phyloP scores from a whole-genome alignment of 1,140 invertebrate genomes.

The Philopotamus ludificatus region DNA sequence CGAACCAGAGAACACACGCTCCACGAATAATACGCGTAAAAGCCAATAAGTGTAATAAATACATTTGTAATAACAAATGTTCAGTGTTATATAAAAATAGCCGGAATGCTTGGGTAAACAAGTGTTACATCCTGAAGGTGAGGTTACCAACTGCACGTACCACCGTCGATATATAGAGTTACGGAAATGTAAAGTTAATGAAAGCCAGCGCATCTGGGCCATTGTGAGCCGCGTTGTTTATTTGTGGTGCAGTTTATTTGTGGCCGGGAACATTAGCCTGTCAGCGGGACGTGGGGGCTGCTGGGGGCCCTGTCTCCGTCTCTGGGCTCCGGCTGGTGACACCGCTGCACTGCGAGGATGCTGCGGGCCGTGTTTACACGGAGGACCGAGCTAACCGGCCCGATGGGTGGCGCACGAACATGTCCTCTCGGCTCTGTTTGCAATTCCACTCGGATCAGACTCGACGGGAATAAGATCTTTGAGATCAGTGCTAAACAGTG shows the following conservation, averaged over 20 bases:
- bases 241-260: slow-evolving; percentile 33
- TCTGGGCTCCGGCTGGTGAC: too few relatives aligned
- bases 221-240: slow-evolving; percentile 29
- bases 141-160: background rate
- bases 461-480: background rate
- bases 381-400: background rate
- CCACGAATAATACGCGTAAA: background rate
- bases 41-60: background rate
- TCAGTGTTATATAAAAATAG: background rate
- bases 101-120: slow-evolving; percentile 1
- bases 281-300: slow-evolving; percentile 18
- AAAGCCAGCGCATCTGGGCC: slow-evolving; percentile 23
- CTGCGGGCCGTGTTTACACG: slow-evolving; percentile 1
- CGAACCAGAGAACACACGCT: background rate
- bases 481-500: too few relatives aligned
- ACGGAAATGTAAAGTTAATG: slow-evolving; percentile 34
- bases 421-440: background rate
- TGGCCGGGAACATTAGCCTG: slow-evolving; percentile 34
- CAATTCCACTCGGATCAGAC: background rate
- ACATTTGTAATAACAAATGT: background rate
- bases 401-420: background rate
- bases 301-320: too few relatives aligned
- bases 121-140: slow-evolving; percentile 6
- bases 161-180: slow-evolving; percentile 11
- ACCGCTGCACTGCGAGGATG: background rate